phyloP scores from a whole-genome alignment of 2,113 vertebrate genomes.

The Oreamnos americanus region DNA sequence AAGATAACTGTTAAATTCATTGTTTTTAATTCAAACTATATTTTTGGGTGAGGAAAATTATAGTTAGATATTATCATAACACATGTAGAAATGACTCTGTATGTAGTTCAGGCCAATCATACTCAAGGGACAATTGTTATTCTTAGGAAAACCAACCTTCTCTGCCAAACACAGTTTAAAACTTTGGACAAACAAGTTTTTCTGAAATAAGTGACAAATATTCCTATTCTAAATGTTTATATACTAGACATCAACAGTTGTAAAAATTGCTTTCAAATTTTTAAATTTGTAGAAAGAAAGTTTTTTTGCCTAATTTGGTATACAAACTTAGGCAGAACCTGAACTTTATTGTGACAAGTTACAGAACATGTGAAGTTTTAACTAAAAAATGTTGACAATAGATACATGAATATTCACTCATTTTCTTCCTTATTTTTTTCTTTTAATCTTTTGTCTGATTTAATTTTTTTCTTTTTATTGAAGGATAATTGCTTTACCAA shows the following conservation, averaged over 20 bases:
- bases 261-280: background rate
- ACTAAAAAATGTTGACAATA: background rate
- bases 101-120: background rate
- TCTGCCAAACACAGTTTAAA: background rate
- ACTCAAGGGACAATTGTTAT: background rate
- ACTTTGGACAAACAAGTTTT: background rate
- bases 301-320: background rate
- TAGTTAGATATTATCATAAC: background rate
- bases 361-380: background rate
- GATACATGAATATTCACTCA: background rate
- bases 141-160: background rate
- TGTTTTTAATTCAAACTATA: background rate
- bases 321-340: background rate
- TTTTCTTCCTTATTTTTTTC: background rate
- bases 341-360: background rate
- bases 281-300: background rate
- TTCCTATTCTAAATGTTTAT: background rate
- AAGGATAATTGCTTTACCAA: background rate
- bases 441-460: background rate
- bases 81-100: background rate
- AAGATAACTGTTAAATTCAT: background rate
- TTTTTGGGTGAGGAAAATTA: background rate
- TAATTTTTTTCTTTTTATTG: background rate
- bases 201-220: background rate
- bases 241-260: background rate